Conservation (phyloP, 2,797 vertebrate species). For the Lycodopsis pacificus region DNA sequence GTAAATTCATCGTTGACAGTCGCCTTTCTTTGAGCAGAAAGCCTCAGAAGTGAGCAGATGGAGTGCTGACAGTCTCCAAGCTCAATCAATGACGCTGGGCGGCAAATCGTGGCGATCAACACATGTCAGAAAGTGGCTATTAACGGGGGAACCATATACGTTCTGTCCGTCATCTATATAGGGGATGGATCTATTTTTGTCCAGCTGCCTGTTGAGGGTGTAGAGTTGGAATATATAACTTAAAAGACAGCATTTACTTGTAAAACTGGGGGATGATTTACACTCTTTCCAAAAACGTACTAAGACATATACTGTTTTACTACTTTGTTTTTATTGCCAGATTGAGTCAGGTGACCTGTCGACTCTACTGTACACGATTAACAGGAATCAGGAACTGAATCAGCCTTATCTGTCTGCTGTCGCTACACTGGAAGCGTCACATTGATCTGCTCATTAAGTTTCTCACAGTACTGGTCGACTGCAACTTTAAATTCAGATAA, state of each 20-base stretch:
- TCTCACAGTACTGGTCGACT: not conserved
- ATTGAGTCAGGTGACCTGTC: not conserved
- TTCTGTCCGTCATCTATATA: constrained; percentile 48
- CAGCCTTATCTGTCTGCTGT: not conserved
- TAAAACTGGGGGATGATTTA: not conserved
- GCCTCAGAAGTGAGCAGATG: constrained; percentile 69
- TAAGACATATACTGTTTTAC: not conserved
- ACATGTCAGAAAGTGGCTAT: constrained; percentile 61
- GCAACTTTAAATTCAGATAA: constrained; percentile 34
- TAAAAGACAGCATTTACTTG: too few relatives aligned
- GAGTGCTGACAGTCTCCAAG: constrained; percentile 67
- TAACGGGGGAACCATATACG: constrained; percentile 44
- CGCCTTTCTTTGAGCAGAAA: constrained; percentile 61
- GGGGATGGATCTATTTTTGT: constrained; percentile 14
- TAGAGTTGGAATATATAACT: too few relatives aligned
- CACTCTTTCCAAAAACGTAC: not conserved
- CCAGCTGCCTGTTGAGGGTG: not conserved
- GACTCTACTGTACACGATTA: not conserved
- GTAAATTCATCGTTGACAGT: constrained; percentile 61
- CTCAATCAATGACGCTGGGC: constrained; percentile 60
- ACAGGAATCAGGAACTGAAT: constrained; percentile 2
- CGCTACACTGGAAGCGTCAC: not conserved
- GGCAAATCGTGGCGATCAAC: constrained; percentile 53
- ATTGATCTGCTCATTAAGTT: constrained; percentile 23
- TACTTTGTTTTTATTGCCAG: not conserved